Evolutionary conservation across 2,113 vertebrate species (phyloP).

Genomic region (Tiliqua scincoides): DNA sequence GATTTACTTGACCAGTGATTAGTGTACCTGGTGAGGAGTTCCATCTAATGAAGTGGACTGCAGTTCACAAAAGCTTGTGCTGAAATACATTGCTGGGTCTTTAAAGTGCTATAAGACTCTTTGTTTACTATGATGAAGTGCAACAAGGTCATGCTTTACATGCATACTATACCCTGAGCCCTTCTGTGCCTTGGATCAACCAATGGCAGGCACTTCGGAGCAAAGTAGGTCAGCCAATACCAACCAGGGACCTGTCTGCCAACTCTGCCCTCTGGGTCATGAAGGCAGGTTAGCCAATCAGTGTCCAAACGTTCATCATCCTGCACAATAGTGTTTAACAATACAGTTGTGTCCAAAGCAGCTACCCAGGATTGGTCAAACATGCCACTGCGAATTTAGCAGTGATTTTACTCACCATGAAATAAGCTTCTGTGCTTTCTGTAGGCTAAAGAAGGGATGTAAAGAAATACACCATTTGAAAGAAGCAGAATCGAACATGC

Average conservation of each 20-base stretch:
- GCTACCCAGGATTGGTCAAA: neutral
- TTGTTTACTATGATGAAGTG: neutral
- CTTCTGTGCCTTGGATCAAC: neutral
- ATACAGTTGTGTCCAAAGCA: neutral
- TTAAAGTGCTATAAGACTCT: no score
- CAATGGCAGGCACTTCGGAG: neutral
- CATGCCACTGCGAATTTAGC: neutral
- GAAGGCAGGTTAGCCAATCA: neutral
- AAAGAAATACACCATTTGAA: neutral
- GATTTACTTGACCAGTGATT: no score
- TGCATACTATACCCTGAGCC: no score
- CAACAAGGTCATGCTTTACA: neutral
- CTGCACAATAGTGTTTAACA: neutral
- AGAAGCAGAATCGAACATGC: neutral
- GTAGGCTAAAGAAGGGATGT: neutral
- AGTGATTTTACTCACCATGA: neutral
- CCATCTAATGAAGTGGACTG: no score
- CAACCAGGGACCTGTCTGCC: no score
- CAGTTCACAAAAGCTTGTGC: no score
- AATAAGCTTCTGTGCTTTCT: neutral
- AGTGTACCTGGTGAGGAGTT: no score
- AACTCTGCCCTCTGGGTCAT: neutral
- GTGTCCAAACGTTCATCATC: neutral
- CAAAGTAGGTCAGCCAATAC: neutral
- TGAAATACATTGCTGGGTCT: no score